phyloP scores from a whole-genome alignment of 2,797 vertebrate genomes.

The Enteromius afrohamiltoni region DNA sequence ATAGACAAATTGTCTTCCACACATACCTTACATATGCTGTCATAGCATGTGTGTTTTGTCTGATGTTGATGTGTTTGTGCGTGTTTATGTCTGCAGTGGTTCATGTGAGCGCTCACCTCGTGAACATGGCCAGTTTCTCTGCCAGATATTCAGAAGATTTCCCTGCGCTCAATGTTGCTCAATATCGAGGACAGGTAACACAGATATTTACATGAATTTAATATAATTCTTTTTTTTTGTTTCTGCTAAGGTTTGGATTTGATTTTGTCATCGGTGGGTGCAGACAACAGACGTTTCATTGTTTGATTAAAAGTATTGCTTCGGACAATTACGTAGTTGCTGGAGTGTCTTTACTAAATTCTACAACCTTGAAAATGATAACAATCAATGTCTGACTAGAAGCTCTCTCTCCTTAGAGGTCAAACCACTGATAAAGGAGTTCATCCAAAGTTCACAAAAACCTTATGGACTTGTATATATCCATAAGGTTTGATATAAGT shows the following conservation, averaged over 20 bases:
- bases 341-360: not conserved
- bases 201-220: not conserved
- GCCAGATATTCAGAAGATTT: slow-evolving; percentile 87
- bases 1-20: slow-evolving; percentile 18
- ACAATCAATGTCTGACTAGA: not conserved
- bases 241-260: not conserved
- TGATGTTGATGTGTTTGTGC: slow-evolving; percentile 12
- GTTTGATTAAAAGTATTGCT: not conserved
- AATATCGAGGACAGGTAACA: slow-evolving; percentile 90
- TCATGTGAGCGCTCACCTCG: slow-evolving; percentile 62
- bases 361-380: not conserved
- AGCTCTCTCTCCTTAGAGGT: not conserved
- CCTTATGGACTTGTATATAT: not conserved
- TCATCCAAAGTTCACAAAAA: not conserved
- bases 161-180: slow-evolving; percentile 87
- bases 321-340: not conserved
- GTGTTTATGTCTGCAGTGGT: slow-evolving; percentile 45
- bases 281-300: not conserved
- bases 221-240: not conserved
- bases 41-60: slow-evolving; percentile 30
- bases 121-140: slow-evolving; percentile 85
- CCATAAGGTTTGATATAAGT: not conserved
- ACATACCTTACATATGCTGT: slow-evolving; percentile 46
- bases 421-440: not conserved
- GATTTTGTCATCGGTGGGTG: not conserved